These are phyloP conservation scores for Rhagologus leucostigma DNA, from an alignment of 2,113 vertebrate genomes.

Conservation along the genomic window DNA sequence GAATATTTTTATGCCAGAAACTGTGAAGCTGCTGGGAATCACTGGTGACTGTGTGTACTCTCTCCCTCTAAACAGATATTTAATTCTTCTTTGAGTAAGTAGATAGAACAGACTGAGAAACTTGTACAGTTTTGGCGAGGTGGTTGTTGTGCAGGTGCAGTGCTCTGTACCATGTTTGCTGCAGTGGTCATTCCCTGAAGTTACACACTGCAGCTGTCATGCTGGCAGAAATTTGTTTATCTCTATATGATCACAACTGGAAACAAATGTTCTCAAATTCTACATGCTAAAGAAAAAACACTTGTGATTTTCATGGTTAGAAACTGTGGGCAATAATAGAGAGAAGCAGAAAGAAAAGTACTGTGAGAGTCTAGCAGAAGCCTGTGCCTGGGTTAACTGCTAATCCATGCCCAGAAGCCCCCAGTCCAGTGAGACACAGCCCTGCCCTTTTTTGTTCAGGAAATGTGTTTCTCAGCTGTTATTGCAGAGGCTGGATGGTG, in stretches of 20 bases:
- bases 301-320: not conserved
- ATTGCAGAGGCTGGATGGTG: not conserved
- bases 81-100: not conserved
- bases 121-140: not conserved
- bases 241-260: not conserved
- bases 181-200: not conserved
- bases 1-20: not conserved
- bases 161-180: not conserved
- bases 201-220: not conserved
- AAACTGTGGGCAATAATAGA: not conserved
- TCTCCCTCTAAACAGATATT: not conserved
- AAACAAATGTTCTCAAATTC: not conserved
- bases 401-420: not conserved
- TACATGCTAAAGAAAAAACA: not conserved
- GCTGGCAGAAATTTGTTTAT: not conserved
- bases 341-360: not conserved
- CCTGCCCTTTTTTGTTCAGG: not conserved
- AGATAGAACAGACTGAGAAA: not conserved
- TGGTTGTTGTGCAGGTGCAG: not conserved
- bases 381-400: not conserved
- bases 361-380: not conserved
- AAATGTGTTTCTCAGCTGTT: constrained; percentile 16
- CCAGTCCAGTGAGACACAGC: not conserved
- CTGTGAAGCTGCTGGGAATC: not conserved
- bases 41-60: not conserved